Conservation (phyloP, 2,797 vertebrate genomes). For the Coluber constrictor region DNA sequence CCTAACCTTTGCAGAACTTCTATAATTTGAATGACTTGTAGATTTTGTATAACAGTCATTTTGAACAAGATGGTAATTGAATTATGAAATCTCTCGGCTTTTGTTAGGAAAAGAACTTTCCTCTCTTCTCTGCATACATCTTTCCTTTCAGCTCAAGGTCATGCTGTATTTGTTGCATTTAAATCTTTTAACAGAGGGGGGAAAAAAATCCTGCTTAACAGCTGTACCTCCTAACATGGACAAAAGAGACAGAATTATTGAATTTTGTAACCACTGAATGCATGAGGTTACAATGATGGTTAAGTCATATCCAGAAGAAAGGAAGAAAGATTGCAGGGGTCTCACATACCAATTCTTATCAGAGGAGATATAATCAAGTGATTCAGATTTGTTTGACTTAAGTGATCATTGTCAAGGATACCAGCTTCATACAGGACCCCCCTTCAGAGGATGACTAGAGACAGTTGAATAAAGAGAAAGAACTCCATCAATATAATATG, state of each 20-base stretch:
- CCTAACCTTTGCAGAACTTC: conserved; percentile 30
- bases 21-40: conserved; percentile 25
- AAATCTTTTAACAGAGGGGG: conserved; percentile 6
- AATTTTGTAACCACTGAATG: conserved; percentile 14
- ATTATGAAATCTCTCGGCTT: conserved; percentile 33
- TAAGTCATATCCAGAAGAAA: conserved; percentile 10
- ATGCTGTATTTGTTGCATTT: conserved; percentile 28
- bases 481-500: not conserved
- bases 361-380: not conserved
- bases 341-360: not conserved
- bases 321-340: not conserved
- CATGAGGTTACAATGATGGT: not conserved
- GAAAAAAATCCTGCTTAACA: conserved; percentile 7
- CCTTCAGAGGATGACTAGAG: not conserved
- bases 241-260: conserved; percentile 15
- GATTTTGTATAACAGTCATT: conserved; percentile 25
- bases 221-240: conserved; percentile 16
- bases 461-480: not conserved
- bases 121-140: conserved; percentile 12
- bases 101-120: conserved; percentile 24
- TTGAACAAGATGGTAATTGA: conserved; percentile 32
- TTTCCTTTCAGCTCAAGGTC: conserved; percentile 39
- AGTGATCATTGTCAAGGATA: conserved; percentile 17
- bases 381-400: not conserved
- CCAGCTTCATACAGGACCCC: not conserved